phyloP scores from a whole-genome alignment of 2,888 invertebrate species.

The Eupithecia abbreviata region DNA sequence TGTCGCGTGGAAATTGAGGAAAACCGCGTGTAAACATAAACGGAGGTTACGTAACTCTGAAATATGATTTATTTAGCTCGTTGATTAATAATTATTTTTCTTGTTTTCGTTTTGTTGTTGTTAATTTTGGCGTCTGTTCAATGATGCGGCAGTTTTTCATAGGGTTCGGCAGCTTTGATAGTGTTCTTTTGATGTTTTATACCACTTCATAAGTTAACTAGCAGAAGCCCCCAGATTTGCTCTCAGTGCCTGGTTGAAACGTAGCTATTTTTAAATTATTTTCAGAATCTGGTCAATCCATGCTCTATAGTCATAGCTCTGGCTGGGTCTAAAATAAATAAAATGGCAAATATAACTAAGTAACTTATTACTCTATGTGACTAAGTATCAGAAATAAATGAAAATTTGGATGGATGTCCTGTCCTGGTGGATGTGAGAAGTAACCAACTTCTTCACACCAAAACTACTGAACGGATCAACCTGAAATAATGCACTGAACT shows the following conservation, averaged over 20 bases:
- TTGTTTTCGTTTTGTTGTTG: constrained; percentile 67
- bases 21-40: constrained; percentile 62
- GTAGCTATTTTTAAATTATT: neutral
- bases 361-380: no score
- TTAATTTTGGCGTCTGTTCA: constrained; percentile 69
- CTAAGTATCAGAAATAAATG: no score
- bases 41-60: constrained; percentile 68
- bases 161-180: constrained; percentile 40
- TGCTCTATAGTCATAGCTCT: no score
- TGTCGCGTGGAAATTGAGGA: constrained; percentile 66
- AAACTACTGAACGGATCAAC: neutral
- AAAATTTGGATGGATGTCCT: neutral
- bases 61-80: constrained; percentile 74
- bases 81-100: constrained; percentile 75
- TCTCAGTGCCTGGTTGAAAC: no score
- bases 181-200: constrained; percentile 41
- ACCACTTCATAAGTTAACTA: constrained; percentile 26
- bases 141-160: constrained; percentile 49
- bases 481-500: neutral
- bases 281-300: neutral
- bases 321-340: no score
- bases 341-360: no score
- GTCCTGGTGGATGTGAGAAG: no score
- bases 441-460: neutral
- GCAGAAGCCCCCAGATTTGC: neutral